Base-by-base conservation (phyloP, 1,140 invertebrate genomes). In the Hypothenemus hampei region DNA sequence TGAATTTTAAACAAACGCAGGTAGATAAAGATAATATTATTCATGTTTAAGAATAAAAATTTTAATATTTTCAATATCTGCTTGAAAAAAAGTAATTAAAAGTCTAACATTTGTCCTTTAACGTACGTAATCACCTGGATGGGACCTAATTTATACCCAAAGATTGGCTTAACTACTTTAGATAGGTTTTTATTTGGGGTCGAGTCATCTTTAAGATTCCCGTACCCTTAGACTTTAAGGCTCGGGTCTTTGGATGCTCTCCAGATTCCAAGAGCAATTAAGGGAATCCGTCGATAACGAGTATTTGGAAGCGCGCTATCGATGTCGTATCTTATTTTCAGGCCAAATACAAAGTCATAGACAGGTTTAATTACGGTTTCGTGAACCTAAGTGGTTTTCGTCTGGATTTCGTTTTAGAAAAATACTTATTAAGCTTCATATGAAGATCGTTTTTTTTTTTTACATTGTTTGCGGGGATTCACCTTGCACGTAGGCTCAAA, bases 1-100 rank as follows among this genome's bases (percentile, higher is more conserved):
- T 65, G 58, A 62, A 64, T 64, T 62, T 62, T 56, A 39, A 45
- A 24, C 16, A 16, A 20, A 44, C 11, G 20, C 15, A 45, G 41
- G 41, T 13, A 45, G 24, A 24, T 45, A 24, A 29, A 23, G 22
- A 21, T 18, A 20, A 43, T 5, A 43, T 43, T 43, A 11, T 1
- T n/a, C n/a, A n/a, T n/a, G n/a, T n/a, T n/a, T n/a, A n/a, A n/a
- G n/a, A n/a, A n/a, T n/a, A n/a, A n/a, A n/a, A n/a, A n/a, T n/a
- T n/a, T n/a, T n/a, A n/a, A n/a, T n/a, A n/a, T n/a, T n/a, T n/a
- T n/a, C n/a, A n/a, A n/a, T n/a, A n/a, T n/a, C n/a, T n/a, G n/a
- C n/a, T n/a, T n/a, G n/a, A n/a, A n/a, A n/a, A n/a, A n/a, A n/a
- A n/a, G n/a, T n/a, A n/a, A n/a, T n/a, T n/a, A n/a, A n/a, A n/a